Evolutionary conservation across 2,797 vertebrate species (phyloP).

Genomic region (Acrossocheilus fasciatus): DNA sequence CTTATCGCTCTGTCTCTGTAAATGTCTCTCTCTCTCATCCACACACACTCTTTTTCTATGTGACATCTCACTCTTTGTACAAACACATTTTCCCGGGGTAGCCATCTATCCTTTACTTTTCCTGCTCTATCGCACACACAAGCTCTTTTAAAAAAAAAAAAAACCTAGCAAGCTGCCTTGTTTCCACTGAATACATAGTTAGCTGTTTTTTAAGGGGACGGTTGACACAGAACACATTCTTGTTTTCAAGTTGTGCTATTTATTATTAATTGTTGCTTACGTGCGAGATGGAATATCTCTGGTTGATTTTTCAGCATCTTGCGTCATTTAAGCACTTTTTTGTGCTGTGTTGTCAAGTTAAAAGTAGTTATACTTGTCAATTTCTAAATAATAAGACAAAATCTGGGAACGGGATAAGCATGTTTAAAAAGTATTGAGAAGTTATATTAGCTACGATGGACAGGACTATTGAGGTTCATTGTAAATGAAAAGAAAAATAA

Average conservation of each 20-base stretch:
- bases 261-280: not conserved
- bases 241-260: not conserved
- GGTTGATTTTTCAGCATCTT: not conserved
- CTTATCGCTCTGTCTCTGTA: constrained; percentile 34
- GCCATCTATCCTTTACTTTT: not conserved
- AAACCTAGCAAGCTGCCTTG: not conserved
- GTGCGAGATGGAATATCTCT: not conserved
- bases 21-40: constrained; percentile 28
- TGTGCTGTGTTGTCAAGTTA: not conserved
- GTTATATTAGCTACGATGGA: not conserved
- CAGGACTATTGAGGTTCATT: not conserved
- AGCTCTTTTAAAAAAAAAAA: not conserved
- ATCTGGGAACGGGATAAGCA: not conserved
- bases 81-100: constrained; percentile 18
- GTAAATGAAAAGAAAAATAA: too few species aligned
- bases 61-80: constrained; percentile 34
- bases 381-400: not conserved
- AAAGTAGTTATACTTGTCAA: not conserved
- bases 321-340: not conserved
- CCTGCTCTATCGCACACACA: not conserved
- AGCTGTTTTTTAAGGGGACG: not conserved
- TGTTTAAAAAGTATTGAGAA: not conserved
- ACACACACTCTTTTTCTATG: constrained; percentile 34
- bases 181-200: not conserved
- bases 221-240: not conserved